Evolutionary conservation across 2,888 invertebrate species (phyloP).

Genomic region (Lithophane ornitopus): DNA sequence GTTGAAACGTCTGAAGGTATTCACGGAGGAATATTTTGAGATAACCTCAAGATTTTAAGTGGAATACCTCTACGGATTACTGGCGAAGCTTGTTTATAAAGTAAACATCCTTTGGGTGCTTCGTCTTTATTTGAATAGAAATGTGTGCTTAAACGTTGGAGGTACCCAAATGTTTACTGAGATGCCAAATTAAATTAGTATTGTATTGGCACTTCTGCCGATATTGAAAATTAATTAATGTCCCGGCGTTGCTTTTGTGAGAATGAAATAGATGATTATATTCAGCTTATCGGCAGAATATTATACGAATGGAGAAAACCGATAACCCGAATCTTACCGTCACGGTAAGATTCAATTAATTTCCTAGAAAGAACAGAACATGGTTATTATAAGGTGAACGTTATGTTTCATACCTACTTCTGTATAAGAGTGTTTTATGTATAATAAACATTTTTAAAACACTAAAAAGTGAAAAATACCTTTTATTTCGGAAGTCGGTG

Average conservation of each 20-base stretch:
- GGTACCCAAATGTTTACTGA: slow-evolving; percentile 8
- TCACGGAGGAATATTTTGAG: slow-evolving; percentile 29
- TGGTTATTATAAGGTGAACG: neutral
- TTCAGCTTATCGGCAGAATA: neutral
- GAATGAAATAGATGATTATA: neutral
- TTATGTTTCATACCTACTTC: neutral
- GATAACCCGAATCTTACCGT: neutral
- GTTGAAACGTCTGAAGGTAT: slow-evolving; percentile 14
- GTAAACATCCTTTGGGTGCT: slow-evolving; percentile 32
- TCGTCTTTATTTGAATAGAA: slow-evolving; percentile 40
- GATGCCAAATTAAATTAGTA: slow-evolving; percentile 31
- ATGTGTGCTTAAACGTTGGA: slow-evolving; percentile 23
- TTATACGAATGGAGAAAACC: neutral
- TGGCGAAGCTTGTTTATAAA: slow-evolving; percentile 37
- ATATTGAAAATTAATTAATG: slow-evolving; percentile 31
- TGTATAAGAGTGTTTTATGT: neutral
- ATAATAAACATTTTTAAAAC: no score
- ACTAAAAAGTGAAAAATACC: no score
- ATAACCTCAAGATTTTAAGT: slow-evolving; percentile 47
- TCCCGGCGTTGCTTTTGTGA: neutral
- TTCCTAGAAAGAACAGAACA: neutral
- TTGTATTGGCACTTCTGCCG: slow-evolving; percentile 16
- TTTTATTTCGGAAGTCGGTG: no score
- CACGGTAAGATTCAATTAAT: neutral
- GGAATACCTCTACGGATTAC: slow-evolving; percentile 33